Evolutionary conservation across 2,797 vertebrate species (phyloP).

Genomic region (Remorina albescens): DNA sequence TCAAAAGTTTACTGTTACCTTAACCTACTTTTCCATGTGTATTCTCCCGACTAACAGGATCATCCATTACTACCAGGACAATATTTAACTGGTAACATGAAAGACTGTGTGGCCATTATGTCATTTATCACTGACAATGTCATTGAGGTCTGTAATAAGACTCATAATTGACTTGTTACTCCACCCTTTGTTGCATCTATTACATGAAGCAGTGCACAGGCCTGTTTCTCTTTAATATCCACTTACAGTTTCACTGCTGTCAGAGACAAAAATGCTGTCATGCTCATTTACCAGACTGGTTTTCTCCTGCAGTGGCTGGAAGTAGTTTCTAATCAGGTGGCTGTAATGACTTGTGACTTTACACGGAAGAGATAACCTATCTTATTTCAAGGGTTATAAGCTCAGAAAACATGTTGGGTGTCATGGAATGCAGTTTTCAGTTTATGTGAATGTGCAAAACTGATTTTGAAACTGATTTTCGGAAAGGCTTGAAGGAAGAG

Average conservation of each 20-base stretch:
- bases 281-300: slow-evolving; percentile 36
- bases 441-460: neutral
- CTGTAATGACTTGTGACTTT: neutral
- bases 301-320: slow-evolving; percentile 35
- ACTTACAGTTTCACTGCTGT: slow-evolving; percentile 17
- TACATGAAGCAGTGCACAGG: slow-evolving; percentile 50
- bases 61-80: neutral
- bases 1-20: neutral
- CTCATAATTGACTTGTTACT: slow-evolving; percentile 23
- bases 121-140: slow-evolving; percentile 41
- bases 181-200: slow-evolving; percentile 27
- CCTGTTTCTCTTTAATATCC: slow-evolving; percentile 62
- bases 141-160: slow-evolving; percentile 23
- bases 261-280: slow-evolving; percentile 24
- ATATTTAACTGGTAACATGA: slow-evolving; percentile 35
- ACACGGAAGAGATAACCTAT: neutral
- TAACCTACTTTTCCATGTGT: neutral
- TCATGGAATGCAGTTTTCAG: neutral
- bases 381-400: neutral
- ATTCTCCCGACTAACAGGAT: neutral
- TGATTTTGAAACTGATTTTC: neutral
- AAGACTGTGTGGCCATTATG: slow-evolving; percentile 32
- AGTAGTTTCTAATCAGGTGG: slow-evolving; percentile 28
- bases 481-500: neutral
- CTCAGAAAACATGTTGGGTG: slow-evolving; percentile 3